Conservation (phyloP, 2,113 vertebrate genomes). For the Dendropsophus ebraccatus region DNA sequence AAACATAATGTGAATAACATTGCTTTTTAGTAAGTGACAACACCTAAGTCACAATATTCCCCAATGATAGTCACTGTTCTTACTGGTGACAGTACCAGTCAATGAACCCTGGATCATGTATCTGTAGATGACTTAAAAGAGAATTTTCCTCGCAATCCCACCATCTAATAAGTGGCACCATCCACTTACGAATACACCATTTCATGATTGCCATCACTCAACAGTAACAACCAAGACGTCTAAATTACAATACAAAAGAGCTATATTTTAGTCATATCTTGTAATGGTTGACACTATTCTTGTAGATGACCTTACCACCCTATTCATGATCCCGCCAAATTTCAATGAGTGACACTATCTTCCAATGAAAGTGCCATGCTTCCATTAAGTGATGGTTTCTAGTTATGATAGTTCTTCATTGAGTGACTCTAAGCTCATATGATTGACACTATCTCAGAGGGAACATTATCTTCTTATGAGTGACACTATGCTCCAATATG, state of each 20-base stretch:
- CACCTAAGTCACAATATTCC: neutral
- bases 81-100: neutral
- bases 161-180: neutral
- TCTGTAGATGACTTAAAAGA: no score
- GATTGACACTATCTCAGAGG: neutral
- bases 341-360: neutral
- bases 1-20: neutral
- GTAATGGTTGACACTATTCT: neutral
- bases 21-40: slow-evolving; percentile 6
- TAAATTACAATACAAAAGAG: no score
- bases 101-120: neutral
- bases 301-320: neutral
- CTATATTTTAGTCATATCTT: neutral
- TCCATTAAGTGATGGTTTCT: neutral
- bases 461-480: neutral
- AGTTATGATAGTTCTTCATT: neutral
- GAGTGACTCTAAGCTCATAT: neutral
- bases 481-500: neutral
- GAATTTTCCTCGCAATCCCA: neutral
- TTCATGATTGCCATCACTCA: no score
- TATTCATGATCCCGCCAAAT: neutral
- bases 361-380: neutral
- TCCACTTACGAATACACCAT: neutral
- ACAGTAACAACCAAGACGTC: no score
- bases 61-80: neutral